phyloP scores from a whole-genome alignment of 2,797 vertebrate species.

The Acanthiza pusilla region DNA sequence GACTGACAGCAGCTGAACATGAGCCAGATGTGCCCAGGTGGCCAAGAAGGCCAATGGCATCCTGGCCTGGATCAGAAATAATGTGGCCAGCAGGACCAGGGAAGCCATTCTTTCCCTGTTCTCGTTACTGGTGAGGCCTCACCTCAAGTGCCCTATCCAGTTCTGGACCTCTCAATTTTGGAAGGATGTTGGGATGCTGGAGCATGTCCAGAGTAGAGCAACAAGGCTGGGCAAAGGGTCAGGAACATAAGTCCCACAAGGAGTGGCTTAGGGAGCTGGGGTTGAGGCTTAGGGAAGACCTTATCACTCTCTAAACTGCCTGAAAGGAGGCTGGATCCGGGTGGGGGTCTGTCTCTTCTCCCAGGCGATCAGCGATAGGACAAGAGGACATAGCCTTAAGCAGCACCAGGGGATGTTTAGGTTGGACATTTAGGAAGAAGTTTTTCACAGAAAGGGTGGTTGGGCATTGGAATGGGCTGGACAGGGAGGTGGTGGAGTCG shows the following conservation, averaged over 20 bases:
- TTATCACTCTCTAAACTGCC: not conserved
- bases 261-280: not conserved
- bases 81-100: not conserved
- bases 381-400: not conserved
- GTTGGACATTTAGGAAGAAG: not conserved
- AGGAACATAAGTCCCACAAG: not conserved
- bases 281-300: not conserved
- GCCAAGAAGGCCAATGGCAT: not conserved
- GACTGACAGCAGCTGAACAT: not conserved
- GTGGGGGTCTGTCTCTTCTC: not conserved
- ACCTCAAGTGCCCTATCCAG: not conserved
- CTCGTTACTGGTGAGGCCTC: fast-evolving
- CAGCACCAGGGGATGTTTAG: not conserved
- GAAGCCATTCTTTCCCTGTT: fast-evolving
- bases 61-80: fast-evolving
- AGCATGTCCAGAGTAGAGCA: not conserved
- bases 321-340: not conserved
- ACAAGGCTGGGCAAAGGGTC: too few species aligned
- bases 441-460: not conserved
- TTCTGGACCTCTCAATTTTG: not conserved
- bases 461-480: not conserved
- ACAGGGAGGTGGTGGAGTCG: not conserved
- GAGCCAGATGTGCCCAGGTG: not conserved
- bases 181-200: not conserved
- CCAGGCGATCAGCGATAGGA: not conserved